Base-by-base conservation (phyloP, 1,140 invertebrate genomes). In the Drosophila navojoa region DNA sequence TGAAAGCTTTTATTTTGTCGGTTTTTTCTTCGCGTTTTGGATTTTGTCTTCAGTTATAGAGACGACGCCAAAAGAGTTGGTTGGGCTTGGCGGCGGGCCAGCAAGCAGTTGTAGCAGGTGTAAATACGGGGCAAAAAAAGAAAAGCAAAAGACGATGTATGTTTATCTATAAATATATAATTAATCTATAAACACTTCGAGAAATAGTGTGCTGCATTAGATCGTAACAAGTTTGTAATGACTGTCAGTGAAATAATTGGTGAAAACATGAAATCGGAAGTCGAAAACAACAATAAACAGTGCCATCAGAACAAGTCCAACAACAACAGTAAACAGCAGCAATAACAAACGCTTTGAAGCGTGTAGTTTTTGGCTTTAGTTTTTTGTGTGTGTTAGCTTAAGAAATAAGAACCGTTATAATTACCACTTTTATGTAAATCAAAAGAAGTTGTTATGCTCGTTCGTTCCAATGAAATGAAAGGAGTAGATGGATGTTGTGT, bases 31-130 rank as follows among this genome's bases (percentile, higher is more conserved):
- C 10, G 2, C 13, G 52, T 15, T 15, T 66, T 40, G 22, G n/a
- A 44, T 69, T 69, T 42, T 47, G 13, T 6, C n/a, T 47, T 74
- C 59, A 75, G 72, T 75, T 75, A 42, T 49, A 47, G 47, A 49
- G 53, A 64, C 60, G 72, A 75, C 67, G 59, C 25, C 60, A 58
- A 59, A 63, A 53, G 68, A 71, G 68, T 64, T 75, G 72, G 60
- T 71, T 42, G 59, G 59, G 47, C 40, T 70, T 54, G 52, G 9
- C 67, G 68, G 59, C 47, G 49, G 25, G 38, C 59, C 25, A 62
- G 68, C 35, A 38, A 38, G 35, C 35, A 38, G 35, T 38, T 38
- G 35, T 63, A 63, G 32, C 76, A 77, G 76, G 71, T 77, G 75
- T 70, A 69, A 47, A 64, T 50, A 60, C 53, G 54, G 55, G 49